Evolutionary conservation across 2,113 vertebrate genomes (phyloP), one percentile per base, ranked within the genome.

Genomic region (Heliornis fulica): DNA sequence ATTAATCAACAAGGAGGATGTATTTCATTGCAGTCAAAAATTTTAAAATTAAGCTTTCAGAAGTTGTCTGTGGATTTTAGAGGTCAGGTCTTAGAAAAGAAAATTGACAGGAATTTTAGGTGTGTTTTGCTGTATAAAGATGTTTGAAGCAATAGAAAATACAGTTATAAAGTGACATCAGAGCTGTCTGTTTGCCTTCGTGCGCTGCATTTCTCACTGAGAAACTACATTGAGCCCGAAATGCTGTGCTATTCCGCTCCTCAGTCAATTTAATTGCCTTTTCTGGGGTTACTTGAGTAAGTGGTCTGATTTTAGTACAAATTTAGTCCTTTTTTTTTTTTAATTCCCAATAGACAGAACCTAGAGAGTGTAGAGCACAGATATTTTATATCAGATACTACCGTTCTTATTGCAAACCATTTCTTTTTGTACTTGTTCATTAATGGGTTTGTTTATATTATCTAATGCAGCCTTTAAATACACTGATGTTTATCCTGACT

Each of bases 131-230:
- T 90, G 9, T 45, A 6, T 74, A 12, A 59, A 40, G 40, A 28
- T 66, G 7, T 23, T 81, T 38, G 40, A 56, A 84, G 57, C 40
- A 65, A 26, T 25, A 41, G 34, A 60, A 90, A 94, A 65, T 38
- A 5, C 14, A 68, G 10, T 7, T 34, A 13, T 59, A 66, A 51
- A 85, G 50, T 7, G 6, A 34, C 9, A 13, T 61, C 45, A 92
- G 86, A 45, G 29, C 15, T 5, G 2, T 69, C 4, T 20, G 3
- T 18, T 63, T 11, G 50, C 40, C 71, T 70, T 1, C 0, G 50
- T 34, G 50, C 36, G 6, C 15, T 65, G n/a, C 31, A 31, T 78
- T 83, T 87, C 17, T 74, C 12, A 19, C 40, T 23, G 38, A 51
- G 13, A 46, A 69, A 7, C 19, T 34, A 5, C 7, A 19, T 1